A percentile compares a stretch with the other conserved stretches of the same genome.
These are phyloP conservation scores for Podarcis siculus DNA, from an alignment of 2,797 vertebrate species.

Conservation along the genomic window DNA sequence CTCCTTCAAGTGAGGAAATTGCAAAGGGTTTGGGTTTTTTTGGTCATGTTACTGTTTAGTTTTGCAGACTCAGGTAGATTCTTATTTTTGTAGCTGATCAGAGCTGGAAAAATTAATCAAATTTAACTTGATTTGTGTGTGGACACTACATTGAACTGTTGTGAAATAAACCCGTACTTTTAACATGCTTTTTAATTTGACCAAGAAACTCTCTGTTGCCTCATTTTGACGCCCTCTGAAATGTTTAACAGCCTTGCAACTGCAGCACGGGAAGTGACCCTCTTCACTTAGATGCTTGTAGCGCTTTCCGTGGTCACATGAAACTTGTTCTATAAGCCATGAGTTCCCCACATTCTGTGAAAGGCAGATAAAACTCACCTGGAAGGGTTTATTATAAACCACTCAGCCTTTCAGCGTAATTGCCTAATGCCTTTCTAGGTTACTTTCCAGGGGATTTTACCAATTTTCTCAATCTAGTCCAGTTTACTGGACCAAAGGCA, in stretches of 20 bases:
- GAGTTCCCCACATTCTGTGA: neutral
- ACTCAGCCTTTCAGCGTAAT: neutral
- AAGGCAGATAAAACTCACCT: neutral
- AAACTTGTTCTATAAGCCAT: neutral
- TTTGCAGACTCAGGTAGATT: slow-evolving; percentile 68
- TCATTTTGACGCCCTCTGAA: neutral
- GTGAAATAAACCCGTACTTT: slow-evolving; percentile 61
- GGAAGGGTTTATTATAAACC: neutral
- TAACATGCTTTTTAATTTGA: slow-evolving; percentile 60
- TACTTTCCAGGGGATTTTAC: too few relatives aligned
- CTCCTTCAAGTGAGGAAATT: slow-evolving; percentile 53
- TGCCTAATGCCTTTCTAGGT: neutral
- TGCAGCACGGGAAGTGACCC: neutral
- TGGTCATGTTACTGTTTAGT: slow-evolving; percentile 66
- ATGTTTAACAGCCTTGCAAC: neutral
- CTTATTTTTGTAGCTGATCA: slow-evolving; percentile 68
- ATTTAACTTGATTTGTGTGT: slow-evolving; percentile 60
- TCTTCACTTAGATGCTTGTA: neutral
- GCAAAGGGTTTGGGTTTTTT: slow-evolving; percentile 47
- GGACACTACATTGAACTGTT: slow-evolving; percentile 35
- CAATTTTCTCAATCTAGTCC: neutral
- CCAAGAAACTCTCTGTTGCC: slow-evolving; percentile 43
- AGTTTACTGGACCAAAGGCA: neutral
- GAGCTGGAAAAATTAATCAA: slow-evolving; percentile 64
- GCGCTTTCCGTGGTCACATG: neutral